A percentile compares a stretch with the other conserved stretches of the same genome.
Conservation (phyloP, 2,797 vertebrate species). For the Sylvilagus floridanus region DNA sequence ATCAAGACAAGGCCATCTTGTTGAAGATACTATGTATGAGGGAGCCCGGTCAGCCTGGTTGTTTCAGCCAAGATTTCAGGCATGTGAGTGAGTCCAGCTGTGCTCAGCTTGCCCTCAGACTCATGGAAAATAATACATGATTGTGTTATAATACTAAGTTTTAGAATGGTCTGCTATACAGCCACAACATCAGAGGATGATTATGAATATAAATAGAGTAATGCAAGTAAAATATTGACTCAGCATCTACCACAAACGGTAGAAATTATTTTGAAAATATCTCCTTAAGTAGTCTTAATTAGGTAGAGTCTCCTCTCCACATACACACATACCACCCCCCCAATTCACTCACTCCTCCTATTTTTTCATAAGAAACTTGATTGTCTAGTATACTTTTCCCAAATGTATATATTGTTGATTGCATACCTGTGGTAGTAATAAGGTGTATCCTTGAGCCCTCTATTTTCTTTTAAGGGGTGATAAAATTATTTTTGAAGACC, state of each 20-base stretch:
- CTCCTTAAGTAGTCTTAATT: neutral
- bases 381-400: neutral
- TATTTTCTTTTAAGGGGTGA: neutral
- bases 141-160: neutral
- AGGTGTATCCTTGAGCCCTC: neutral
- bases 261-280: neutral
- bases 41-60: neutral
- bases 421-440: neutral
- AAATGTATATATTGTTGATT: neutral
- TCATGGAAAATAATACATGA: neutral
- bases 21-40: neutral
- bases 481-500: constrained; percentile 18
- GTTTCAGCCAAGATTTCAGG: neutral
- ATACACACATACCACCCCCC: too few relatives aligned
- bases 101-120: neutral
- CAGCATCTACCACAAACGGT: neutral
- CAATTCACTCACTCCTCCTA: neutral
- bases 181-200: neutral
- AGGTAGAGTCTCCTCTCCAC: neutral
- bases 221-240: neutral
- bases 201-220: constrained; percentile 28
- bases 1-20: neutral
- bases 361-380: neutral
- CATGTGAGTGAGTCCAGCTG: neutral
- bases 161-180: neutral